Conservation (phyloP, 2,113 vertebrate species). For the Petroica traversi region DNA sequence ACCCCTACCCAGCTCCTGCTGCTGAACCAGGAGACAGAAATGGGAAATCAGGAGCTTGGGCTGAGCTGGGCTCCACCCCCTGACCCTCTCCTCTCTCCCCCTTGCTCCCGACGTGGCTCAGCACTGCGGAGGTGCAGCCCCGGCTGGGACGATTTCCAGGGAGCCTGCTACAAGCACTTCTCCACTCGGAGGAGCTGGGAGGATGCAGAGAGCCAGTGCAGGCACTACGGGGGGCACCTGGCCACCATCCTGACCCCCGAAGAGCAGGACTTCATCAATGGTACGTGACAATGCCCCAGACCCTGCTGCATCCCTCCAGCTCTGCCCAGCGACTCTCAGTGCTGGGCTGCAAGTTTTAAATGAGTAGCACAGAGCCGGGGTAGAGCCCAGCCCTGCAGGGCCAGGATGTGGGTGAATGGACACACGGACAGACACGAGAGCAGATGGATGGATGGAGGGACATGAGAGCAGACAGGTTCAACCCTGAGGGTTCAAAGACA, state of each 20-base stretch:
- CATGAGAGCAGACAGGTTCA: rapidly evolving
- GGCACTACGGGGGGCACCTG: conserved; percentile 83
- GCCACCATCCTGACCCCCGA: conserved; percentile 89
- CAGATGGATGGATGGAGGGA: background rate
- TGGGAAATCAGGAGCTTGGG: background rate
- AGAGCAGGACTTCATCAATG: conserved; percentile 89
- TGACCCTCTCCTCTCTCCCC: background rate
- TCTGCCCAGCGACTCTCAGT: background rate
- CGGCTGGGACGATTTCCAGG: conserved; percentile 90
- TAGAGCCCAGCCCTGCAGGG: background rate
- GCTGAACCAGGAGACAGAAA: background rate
- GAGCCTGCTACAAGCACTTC: conserved; percentile 90
- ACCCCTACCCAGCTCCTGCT: background rate
- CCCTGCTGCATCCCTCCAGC: background rate
- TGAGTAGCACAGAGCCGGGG: rapidly evolving
- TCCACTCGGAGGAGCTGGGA: conserved; percentile 88
- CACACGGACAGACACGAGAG: rapidly evolving
- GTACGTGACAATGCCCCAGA: conserved; percentile 42
- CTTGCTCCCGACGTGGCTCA: background rate
- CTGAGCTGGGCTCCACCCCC: background rate
- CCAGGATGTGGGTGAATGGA: rapidly evolving
- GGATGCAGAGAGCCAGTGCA: conserved; percentile 87
- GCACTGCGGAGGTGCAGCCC: conserved; percentile 81
- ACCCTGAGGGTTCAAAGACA: background rate
- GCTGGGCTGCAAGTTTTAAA: background rate